These are phyloP conservation scores for Rhombomys opimus DNA, from an alignment of 2,113 vertebrate genomes.

Conservation along the genomic window DNA sequence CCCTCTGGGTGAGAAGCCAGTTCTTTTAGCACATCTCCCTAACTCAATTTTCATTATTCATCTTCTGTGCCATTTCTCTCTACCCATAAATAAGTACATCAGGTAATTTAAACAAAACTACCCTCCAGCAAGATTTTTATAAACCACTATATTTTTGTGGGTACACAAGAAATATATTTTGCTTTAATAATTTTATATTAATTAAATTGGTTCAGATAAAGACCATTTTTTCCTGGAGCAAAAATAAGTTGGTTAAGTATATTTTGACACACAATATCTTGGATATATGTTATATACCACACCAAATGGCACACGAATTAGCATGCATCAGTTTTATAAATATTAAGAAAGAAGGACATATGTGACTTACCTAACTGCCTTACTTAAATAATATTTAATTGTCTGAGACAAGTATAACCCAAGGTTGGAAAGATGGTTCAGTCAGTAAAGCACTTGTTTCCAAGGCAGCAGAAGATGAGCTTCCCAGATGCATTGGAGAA, in stretches of 20 bases:
- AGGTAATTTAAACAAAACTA: conserved; percentile 14
- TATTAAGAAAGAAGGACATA: background rate
- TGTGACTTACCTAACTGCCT: background rate
- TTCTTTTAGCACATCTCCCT: background rate
- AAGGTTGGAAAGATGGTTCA: background rate
- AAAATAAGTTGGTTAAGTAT: background rate
- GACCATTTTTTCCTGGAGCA: background rate
- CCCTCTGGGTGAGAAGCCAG: background rate
- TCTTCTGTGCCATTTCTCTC: background rate
- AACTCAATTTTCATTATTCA: background rate
- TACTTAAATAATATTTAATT: background rate
- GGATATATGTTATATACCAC: background rate
- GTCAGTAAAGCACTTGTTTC: background rate
- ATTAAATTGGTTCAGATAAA: conserved; percentile 25
- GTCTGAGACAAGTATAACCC: background rate
- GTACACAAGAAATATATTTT: background rate
- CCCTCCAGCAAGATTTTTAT: background rate
- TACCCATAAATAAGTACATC: background rate
- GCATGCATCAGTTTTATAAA: background rate
- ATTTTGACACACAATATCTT: conserved; percentile 33
- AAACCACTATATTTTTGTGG: background rate
- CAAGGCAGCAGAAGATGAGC: no score
- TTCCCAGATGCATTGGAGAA: background rate
- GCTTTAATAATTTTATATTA: conserved; percentile 21
- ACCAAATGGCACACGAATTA: background rate